Evolutionary conservation across 1,140 invertebrate species (phyloP), one percentile per base, ranked within the genome.

Genomic region (Ericerus pela): DNA sequence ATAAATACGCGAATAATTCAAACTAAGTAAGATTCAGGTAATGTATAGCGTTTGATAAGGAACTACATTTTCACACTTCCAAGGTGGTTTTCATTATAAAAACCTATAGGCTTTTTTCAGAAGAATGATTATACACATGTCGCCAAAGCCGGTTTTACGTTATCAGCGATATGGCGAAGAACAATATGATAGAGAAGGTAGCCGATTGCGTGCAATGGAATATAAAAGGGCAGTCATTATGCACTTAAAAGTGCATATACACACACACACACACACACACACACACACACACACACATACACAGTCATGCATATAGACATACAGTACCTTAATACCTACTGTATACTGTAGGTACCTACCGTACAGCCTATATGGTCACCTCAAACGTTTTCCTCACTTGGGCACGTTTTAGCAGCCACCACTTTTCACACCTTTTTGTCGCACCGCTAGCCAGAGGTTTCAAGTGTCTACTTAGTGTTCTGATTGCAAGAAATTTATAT

Each of bases 141-240:
- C 41, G 41, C 41, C 22, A 47, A 47, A 47, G 41, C 41, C 41
- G 41, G 41, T 47, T 47, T 24, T 47, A n/a, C n/a, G 16, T 47
- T 47, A 47, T 47, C 41, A 47, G 41, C 41, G 41, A 47, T 47
- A n/a, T n/a, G n/a, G 41, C 20, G 22, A 47, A 38, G 41, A 47
- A 47, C 41, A 47, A 47, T 47, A 47, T 47, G 41, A 47, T 47
- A 47, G 41, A 47, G 41, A 47, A 47, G 41, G 41, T 47, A 47
- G 41, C 41, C n/a, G 41, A 47, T 47, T 47, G 41, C 41, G 41
- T 47, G 41, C 41, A 47, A 24, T 47, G 26, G 41, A 47, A 47
- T 47, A 47, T 47, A 47, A 47, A n/a, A 47, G 41, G 41, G 41
- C 41, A 47, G 41, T 47, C 41, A 47, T 47, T 47, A 47, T 47